Percentiles rank a stretch among this genome's conserved stretches.
These are phyloP conservation scores for Lumbricus terrestris DNA, from an alignment of 2,888 invertebrate genomes.

Conservation along the genomic window DNA sequence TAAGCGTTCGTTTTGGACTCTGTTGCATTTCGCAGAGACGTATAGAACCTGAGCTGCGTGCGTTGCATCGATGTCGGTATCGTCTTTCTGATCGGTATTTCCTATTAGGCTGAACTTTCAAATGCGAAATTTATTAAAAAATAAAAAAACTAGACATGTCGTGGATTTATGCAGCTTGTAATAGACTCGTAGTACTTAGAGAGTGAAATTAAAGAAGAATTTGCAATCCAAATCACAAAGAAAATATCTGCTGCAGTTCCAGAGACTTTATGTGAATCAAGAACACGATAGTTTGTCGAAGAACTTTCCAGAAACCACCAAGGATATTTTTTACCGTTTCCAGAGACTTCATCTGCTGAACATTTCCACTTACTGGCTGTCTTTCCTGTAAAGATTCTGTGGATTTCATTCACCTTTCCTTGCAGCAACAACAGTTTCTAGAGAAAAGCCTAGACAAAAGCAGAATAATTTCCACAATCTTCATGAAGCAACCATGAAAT, in stretches of 20 bases:
- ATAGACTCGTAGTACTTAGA: background rate
- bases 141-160: background rate
- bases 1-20: background rate
- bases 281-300: background rate
- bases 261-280: background rate
- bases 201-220: background rate
- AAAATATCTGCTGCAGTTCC: background rate
- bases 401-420: background rate
- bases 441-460: background rate
- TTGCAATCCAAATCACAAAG: no score
- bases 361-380: no score
- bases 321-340: background rate
- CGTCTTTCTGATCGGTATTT: background rate
- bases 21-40: background rate
- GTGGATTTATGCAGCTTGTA: background rate
- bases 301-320: background rate
- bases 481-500: background rate
- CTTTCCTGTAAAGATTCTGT: no score
- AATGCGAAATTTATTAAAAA: background rate
- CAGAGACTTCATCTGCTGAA: background rate
- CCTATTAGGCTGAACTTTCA: background rate
- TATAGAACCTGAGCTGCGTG: background rate
- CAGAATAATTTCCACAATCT: background rate
- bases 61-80: background rate
- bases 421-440: background rate